Evolutionary conservation across 2,888 invertebrate genomes (phyloP).

Genomic region (Oscheius sp.): DNA sequence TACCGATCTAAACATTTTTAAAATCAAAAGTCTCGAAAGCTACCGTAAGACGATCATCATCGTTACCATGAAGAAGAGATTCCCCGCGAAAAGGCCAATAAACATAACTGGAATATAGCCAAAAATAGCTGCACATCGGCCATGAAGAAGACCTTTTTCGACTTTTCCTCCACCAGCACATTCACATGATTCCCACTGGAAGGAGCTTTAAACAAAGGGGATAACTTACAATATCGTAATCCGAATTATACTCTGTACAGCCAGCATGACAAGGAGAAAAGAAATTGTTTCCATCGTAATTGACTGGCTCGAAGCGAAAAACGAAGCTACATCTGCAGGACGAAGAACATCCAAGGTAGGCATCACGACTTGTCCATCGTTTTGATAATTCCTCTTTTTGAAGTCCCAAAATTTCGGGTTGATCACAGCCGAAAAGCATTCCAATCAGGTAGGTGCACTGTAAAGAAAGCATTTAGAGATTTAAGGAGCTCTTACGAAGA

Average conservation of each 20-base stretch:
- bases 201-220: background rate
- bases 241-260: conserved; percentile 72
- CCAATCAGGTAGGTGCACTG: conserved; percentile 38
- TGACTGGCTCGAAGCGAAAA: conserved; percentile 76
- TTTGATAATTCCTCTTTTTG: background rate
- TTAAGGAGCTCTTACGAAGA: conserved; percentile 19
- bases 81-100: conserved; percentile 63
- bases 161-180: conserved; percentile 39
- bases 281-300: conserved; percentile 75
- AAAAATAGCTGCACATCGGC: conserved; percentile 43
- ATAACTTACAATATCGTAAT: conserved; percentile 36
- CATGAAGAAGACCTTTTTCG: conserved; percentile 44
- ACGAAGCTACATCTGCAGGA: conserved; percentile 45
- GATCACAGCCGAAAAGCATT: conserved; percentile 50
- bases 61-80: conserved; percentile 63
- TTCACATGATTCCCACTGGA: conserved; percentile 54
- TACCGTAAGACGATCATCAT: conserved; percentile 64
- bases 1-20: conserved; percentile 49
- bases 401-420: conserved; percentile 41
- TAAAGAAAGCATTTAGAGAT: background rate
- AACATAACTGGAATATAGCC: conserved; percentile 57
- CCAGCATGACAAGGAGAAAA: conserved; percentile 82
- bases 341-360: conserved; percentile 27
- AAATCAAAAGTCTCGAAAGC: no score
- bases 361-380: background rate